phyloP scores from a whole-genome alignment of 1,140 invertebrate species.

The Drosophila ironensis region DNA sequence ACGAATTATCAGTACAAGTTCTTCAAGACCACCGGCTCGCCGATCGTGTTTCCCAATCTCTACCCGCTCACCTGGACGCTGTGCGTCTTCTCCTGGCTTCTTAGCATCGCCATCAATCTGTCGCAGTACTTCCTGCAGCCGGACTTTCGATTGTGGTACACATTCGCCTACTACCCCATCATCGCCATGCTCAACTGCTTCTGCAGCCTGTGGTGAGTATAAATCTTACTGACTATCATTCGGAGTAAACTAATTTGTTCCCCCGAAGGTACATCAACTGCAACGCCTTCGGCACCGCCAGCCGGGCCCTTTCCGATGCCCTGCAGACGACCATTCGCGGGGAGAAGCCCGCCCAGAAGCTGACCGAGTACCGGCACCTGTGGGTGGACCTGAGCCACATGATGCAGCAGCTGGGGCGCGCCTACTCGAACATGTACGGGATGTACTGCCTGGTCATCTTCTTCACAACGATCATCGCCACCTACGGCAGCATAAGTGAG shows the following conservation, averaged over 20 bases:
- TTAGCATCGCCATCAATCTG: slow-evolving; percentile 85
- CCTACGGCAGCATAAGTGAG: slow-evolving; percentile 86
- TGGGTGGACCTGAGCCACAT: slow-evolving; percentile 88
- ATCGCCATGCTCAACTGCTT: slow-evolving; percentile 87
- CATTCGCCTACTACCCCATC: slow-evolving; percentile 87
- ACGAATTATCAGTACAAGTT: slow-evolving; percentile 87
- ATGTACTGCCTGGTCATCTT: slow-evolving; percentile 87
- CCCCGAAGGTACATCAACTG: slow-evolving; percentile 84
- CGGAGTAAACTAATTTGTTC: too few relatives aligned
- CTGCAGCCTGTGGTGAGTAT: slow-evolving; percentile 84
- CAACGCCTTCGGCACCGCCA: slow-evolving; percentile 86
- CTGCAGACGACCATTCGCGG: slow-evolving; percentile 84
- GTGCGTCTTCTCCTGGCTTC: slow-evolving; percentile 85
- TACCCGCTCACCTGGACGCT: slow-evolving; percentile 84
- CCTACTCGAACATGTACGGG: slow-evolving; percentile 88
- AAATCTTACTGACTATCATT: too few relatives aligned
- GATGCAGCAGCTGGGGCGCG: slow-evolving; percentile 87
- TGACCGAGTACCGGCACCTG: slow-evolving; percentile 86
- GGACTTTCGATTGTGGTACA: slow-evolving; percentile 87
- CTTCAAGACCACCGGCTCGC: slow-evolving; percentile 85
- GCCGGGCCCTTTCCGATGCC: slow-evolving; percentile 84
- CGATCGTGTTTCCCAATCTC: slow-evolving; percentile 85
- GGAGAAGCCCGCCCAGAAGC: slow-evolving; percentile 84
- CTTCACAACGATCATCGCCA: slow-evolving; percentile 87
- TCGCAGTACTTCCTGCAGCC: slow-evolving; percentile 87